Conservation (phyloP, 2,797 vertebrate species). For the Girardinus metallicus region DNA sequence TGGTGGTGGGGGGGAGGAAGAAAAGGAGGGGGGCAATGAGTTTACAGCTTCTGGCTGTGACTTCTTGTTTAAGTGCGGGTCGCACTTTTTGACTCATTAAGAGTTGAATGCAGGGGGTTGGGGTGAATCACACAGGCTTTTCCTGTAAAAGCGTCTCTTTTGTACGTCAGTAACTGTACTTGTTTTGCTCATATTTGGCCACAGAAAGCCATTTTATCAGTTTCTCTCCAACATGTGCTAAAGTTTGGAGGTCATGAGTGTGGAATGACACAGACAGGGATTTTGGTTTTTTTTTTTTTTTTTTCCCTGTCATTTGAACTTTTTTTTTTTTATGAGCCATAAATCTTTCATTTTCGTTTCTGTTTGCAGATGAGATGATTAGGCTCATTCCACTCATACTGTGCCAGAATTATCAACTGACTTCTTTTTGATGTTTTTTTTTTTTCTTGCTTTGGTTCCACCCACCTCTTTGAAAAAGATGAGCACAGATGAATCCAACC, state of each 20-base stretch:
- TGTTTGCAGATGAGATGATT: conserved; percentile 73
- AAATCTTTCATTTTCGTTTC: conserved; percentile 73
- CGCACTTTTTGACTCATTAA: conserved; percentile 82
- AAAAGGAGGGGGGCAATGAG: conserved; percentile 72
- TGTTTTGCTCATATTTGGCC: conserved; percentile 62
- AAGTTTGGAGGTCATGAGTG: conserved; percentile 68
- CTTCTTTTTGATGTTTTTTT: conserved; percentile 70
- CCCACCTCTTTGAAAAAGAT: conserved; percentile 75
- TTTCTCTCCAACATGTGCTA: conserved; percentile 65
- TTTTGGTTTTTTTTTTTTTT: conserved; percentile 74
- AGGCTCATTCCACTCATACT: conserved; percentile 57
- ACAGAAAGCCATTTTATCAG: conserved; percentile 56
- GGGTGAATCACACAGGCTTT: conserved; percentile 73
- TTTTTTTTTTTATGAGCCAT: conserved; percentile 68
- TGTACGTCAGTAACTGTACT: conserved; percentile 53
- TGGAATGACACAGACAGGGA: conserved; percentile 72
- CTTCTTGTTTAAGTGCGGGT: conserved; percentile 81
- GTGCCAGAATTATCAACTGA: conserved; percentile 73
- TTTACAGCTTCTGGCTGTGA: conserved; percentile 81
- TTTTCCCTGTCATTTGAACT: conserved; percentile 70
- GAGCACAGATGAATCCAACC: conserved; percentile 74
- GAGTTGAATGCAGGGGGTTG: conserved; percentile 66
- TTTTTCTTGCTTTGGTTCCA: conserved; percentile 43
- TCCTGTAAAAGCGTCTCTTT: conserved; percentile 74
- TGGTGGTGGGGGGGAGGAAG: conserved; percentile 40